A percentile compares a stretch with the other conserved stretches of the same genome.
Conservation (phyloP, 2,888 invertebrate species). For the Tanaodytes sp. region DNA sequence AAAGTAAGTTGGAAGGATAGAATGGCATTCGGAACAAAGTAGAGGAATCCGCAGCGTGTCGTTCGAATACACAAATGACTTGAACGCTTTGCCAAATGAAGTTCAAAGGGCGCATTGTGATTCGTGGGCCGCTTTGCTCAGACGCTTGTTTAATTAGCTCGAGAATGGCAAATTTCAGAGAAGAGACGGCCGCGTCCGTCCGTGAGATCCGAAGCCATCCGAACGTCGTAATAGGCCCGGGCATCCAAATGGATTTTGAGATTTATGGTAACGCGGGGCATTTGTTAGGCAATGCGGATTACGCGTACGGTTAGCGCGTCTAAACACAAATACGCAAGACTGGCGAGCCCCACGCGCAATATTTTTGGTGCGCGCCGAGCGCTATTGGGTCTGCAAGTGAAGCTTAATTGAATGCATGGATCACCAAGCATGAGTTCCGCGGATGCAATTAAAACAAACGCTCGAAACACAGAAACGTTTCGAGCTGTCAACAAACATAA, state of each 20-base stretch:
- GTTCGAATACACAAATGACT: constrained; percentile 48
- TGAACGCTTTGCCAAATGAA: constrained; percentile 60
- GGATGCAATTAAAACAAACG: constrained; percentile 49
- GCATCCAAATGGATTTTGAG: constrained; percentile 72
- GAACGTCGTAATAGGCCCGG: constrained; percentile 69
- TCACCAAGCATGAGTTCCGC: constrained; percentile 42
- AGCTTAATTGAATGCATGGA: constrained; percentile 56
- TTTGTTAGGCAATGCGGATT: constrained; percentile 67
- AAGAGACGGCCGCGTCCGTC: constrained; percentile 57
- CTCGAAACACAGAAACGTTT: constrained; percentile 33
- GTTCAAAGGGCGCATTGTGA: constrained; percentile 66
- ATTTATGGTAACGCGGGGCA: constrained; percentile 73
- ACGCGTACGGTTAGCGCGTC: constrained; percentile 56
- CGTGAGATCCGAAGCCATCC: constrained; percentile 57
- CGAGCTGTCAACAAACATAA: constrained; percentile 33
- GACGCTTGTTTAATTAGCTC: constrained; percentile 71
- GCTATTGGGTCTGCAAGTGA: constrained; percentile 47
- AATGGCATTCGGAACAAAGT: constrained; percentile 46
- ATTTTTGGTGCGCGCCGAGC: constrained; percentile 50
- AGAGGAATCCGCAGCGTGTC: constrained; percentile 43
- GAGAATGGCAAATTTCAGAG: constrained; percentile 57
- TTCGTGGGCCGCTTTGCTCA: constrained; percentile 62
- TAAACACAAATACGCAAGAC: constrained; percentile 54
- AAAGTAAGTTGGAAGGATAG: constrained; percentile 29
- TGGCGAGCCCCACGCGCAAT: constrained; percentile 43